phyloP scores from a whole-genome alignment of 2,113 vertebrate genomes.

The Myrmophylax atrothorax region DNA sequence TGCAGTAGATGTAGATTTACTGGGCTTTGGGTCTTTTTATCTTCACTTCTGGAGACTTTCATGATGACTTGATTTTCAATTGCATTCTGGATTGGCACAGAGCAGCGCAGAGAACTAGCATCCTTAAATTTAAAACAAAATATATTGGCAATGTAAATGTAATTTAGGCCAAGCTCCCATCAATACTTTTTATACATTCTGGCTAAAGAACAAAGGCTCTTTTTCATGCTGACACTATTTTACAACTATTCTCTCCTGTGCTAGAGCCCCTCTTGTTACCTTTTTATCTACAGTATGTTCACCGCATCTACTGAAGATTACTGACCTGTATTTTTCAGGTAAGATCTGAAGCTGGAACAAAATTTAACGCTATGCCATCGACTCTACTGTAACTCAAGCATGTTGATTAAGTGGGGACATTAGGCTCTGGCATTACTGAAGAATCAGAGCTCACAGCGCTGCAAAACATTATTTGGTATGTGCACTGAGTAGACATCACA shows the following conservation, averaged over 20 bases:
- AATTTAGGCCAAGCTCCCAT: neutral
- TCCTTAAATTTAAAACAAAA: neutral
- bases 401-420: neutral
- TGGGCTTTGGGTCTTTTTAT: neutral
- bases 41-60: neutral
- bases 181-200: neutral
- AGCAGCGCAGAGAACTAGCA: neutral
- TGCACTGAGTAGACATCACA: slow-evolving; percentile 12
- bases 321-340: neutral
- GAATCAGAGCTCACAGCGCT: neutral
- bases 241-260: neutral
- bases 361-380: neutral
- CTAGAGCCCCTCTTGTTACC: neutral
- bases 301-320: neutral
- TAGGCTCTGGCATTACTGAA: neutral
- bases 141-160: neutral
- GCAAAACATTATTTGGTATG: neutral
- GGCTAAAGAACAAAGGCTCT: neutral
- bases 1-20: neutral
- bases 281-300: neutral
- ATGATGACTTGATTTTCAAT: neutral
- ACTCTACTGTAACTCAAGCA: neutral
- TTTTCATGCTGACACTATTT: neutral
- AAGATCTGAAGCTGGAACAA: neutral
- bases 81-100: neutral